Conservation (phyloP, 2,797 vertebrate species). For the Anguilla megastoma region DNA sequence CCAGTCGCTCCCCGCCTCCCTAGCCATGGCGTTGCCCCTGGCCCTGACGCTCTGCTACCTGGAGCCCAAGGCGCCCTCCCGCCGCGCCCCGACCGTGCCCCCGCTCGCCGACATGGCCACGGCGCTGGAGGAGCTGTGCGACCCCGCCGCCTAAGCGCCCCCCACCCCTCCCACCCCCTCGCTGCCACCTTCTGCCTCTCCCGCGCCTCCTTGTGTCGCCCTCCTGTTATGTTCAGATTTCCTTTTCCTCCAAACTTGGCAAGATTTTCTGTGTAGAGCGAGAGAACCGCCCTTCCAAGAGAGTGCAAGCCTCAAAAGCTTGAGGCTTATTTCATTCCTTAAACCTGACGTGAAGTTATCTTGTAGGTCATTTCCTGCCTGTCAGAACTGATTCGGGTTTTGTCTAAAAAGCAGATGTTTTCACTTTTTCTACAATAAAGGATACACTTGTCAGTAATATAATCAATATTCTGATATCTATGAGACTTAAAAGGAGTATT, state of each 20-base stretch:
- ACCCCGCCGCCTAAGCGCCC: conserved; percentile 71
- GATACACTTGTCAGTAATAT: neutral
- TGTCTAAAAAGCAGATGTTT: neutral
- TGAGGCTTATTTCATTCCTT: conserved; percentile 3
- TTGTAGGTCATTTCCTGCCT: neutral
- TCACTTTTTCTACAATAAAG: neutral
- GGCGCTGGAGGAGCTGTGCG: conserved; percentile 80
- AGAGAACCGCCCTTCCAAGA: neutral
- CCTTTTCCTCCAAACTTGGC: conserved; percentile 30
- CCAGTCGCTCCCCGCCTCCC: conserved; percentile 84
- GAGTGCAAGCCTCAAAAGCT: neutral
- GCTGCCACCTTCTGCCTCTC: conserved; percentile 20
- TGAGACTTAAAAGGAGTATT: neutral
- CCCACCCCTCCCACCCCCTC: conserved; percentile 43
- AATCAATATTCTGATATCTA: neutral
- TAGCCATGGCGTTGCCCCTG: conserved; percentile 87
- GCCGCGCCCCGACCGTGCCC: conserved; percentile 53
- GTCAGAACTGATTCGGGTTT: neutral
- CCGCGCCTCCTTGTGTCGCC: conserved; percentile 45
- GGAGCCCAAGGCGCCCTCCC: conserved; percentile 76
- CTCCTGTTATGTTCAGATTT: conserved; percentile 25
- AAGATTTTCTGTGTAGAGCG: conserved; percentile 32
- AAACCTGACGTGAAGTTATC: neutral
- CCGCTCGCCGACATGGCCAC: conserved; percentile 18
- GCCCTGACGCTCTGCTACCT: conserved; percentile 90